Conservation (phyloP, 2,797 vertebrate species). For the Alca torda region DNA sequence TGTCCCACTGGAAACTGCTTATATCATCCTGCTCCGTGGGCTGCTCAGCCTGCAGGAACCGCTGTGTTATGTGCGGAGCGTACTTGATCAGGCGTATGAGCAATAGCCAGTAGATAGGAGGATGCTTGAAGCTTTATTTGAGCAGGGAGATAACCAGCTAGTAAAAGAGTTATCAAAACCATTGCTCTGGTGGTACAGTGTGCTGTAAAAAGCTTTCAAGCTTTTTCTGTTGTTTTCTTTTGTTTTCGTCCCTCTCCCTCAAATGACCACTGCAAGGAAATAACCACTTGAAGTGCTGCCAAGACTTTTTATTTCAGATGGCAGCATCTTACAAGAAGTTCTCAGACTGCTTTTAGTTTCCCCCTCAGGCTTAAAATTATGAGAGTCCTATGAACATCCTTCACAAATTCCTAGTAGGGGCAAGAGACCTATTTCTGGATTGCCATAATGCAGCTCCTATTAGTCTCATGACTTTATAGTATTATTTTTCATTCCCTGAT, state of each 20-base stretch:
- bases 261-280: not conserved
- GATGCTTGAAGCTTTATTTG: not conserved
- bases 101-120: not conserved
- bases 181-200: not conserved
- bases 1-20: not conserved
- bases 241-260: not conserved
- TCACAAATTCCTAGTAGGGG: not conserved
- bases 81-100: not conserved
- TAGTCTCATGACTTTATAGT: not conserved
- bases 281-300: not conserved
- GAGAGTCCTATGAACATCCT: not conserved
- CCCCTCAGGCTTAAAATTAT: not conserved
- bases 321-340: not conserved
- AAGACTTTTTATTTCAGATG: not conserved
- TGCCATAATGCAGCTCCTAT: not conserved
- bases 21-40: not conserved
- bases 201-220: not conserved
- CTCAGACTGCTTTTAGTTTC: not conserved
- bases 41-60: not conserved
- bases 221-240: not conserved
- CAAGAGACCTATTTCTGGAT: not conserved
- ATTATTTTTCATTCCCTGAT: not conserved
- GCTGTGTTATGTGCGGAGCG: not conserved
- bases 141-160: not conserved
- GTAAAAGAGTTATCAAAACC: not conserved